These are phyloP conservation scores for Colletes latitarsis DNA, from an alignment of 1,140 invertebrate species.

Conservation along the genomic window DNA sequence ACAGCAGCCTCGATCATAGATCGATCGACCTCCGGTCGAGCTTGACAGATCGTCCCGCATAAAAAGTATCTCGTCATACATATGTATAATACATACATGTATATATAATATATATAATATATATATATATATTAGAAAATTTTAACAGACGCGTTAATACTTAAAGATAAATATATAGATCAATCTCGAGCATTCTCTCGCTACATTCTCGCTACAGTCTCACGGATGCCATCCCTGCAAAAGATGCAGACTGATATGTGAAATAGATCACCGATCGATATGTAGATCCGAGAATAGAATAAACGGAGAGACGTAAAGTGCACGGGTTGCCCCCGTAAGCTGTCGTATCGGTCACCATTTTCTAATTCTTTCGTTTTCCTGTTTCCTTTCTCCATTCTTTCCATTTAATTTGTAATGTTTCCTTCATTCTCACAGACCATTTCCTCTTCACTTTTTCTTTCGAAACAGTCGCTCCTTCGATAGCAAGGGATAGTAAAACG, in stretches of 20 bases:
- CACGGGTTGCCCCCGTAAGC: conserved; percentile 40
- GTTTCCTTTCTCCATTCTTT: background rate
- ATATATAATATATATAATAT: conserved; percentile 55
- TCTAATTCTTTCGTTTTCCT: background rate
- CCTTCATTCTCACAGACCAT: background rate
- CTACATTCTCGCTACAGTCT: conserved; percentile 20
- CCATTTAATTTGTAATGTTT: background rate
- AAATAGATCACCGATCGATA: conserved; percentile 61
- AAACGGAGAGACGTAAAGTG: conserved; percentile 54
- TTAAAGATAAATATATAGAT: conserved; percentile 52
- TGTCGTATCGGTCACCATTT: conserved; percentile 29
- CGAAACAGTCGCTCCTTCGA: too few relatives aligned
- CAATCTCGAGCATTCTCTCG: conserved; percentile 40
- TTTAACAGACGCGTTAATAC: conserved; percentile 49
- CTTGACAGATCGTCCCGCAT: conserved; percentile 16
- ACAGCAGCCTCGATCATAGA: conserved; percentile 3
- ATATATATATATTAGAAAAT: conserved; percentile 53
- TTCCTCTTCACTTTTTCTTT: background rate
- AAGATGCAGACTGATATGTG: conserved; percentile 57
- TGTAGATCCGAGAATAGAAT: conserved; percentile 57
- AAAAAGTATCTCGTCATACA: conserved; percentile 54
- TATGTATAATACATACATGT: conserved; percentile 54
- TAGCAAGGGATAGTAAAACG: too few relatives aligned
- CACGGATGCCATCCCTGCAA: conserved; percentile 9
- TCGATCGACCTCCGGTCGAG: background rate